A percentile compares a stretch with the other conserved stretches of the same genome.
Evolutionary conservation across 2,797 vertebrate genomes (phyloP).

Genomic region (Antrozous pallidus): DNA sequence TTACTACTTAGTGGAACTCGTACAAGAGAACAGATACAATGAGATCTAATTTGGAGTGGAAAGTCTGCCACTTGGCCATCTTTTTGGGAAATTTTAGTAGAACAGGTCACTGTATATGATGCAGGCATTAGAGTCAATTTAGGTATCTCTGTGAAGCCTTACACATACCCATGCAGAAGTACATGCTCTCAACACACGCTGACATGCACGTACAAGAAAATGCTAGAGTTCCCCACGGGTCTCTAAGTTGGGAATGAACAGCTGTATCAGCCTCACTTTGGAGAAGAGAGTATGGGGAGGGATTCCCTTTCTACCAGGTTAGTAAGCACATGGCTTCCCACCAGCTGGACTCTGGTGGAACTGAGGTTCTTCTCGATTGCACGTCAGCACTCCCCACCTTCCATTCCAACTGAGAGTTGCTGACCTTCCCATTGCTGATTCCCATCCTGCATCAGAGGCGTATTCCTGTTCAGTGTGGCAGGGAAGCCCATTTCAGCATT

Average conservation of each 20-base stretch:
- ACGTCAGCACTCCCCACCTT: background rate
- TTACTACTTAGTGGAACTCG: background rate
- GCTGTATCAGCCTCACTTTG: no score
- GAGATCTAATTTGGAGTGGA: background rate
- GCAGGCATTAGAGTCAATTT: background rate
- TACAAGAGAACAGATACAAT: background rate
- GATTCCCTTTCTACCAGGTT: background rate
- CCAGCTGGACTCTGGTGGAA: background rate
- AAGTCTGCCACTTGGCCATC: background rate
- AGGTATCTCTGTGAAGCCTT: no score
- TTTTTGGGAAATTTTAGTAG: background rate
- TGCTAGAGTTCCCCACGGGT: background rate
- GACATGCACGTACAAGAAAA: background rate
- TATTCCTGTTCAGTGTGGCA: background rate
- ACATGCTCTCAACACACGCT: background rate
- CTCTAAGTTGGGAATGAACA: background rate
- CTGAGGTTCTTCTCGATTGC: background rate
- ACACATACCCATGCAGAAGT: background rate
- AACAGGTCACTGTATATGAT: background rate
- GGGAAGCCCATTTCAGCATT: background rate
- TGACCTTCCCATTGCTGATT: background rate
- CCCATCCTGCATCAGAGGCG: background rate
- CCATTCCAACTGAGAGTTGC: background rate
- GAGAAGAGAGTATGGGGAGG: no score
- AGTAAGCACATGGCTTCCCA: background rate